Evolutionary conservation across 2,888 invertebrate species (phyloP).

Genomic region (Augochlorella aurata): DNA sequence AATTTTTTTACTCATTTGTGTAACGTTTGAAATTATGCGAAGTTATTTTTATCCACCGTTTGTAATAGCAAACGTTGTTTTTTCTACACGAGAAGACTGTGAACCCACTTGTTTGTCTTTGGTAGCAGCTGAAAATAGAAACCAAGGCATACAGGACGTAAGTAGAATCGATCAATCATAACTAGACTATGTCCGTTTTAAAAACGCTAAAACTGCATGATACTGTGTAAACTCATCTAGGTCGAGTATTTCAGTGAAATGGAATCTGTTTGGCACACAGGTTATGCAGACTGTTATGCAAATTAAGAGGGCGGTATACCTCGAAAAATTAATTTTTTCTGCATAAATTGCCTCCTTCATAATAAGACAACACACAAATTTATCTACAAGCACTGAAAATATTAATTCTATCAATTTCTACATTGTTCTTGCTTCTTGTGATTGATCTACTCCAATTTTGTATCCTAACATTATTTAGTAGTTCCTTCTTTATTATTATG

Average conservation of each 20-base stretch:
- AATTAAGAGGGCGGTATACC: not conserved
- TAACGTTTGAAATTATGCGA: not conserved
- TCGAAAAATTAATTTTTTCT: not conserved
- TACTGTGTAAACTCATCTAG: not conserved
- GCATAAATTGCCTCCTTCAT: not conserved
- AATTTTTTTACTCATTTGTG: not conserved
- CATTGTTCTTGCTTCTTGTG: not conserved
- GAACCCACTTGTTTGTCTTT: not conserved
- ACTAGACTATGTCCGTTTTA: slow-evolving; percentile 7
- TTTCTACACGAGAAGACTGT: not conserved
- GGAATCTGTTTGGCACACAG: not conserved
- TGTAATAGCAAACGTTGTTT: too few relatives aligned
- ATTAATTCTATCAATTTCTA: not conserved
- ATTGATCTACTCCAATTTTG: not conserved
- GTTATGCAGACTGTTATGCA: not conserved
- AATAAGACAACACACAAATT: too few relatives aligned
- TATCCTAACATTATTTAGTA: too few relatives aligned
- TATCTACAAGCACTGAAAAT: not conserved
- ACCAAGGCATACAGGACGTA: not conserved
- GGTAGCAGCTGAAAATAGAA: not conserved
- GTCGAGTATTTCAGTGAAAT: not conserved
- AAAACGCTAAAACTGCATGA: not conserved
- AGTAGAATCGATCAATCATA: slow-evolving; percentile 26
- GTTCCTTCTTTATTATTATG: too few relatives aligned
- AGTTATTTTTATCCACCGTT: not conserved